Evolutionary conservation across 2,888 invertebrate species (phyloP).

Genomic region (Nipponacmea schrenckii): DNA sequence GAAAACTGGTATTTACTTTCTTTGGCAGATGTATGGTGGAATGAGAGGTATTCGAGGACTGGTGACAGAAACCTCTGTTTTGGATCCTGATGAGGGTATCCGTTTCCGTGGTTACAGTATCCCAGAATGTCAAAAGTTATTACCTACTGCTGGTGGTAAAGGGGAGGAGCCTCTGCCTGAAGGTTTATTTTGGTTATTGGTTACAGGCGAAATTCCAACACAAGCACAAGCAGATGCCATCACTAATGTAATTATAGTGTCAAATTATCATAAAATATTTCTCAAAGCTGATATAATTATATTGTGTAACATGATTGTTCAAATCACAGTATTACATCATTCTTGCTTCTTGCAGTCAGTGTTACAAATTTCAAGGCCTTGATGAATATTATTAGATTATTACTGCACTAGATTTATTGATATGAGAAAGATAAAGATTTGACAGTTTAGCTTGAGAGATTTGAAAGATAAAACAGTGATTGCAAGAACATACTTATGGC

Average conservation of each 20-base stretch:
- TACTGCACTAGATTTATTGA: no score
- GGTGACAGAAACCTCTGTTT: slow-evolving; percentile 93
- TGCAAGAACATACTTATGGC: no score
- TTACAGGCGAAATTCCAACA: slow-evolving; percentile 88
- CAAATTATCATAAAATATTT: neutral
- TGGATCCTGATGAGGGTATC: slow-evolving; percentile 95
- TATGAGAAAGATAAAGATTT: no score
- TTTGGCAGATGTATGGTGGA: slow-evolving; percentile 80
- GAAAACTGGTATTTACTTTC: neutral
- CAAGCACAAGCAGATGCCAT: slow-evolving; percentile 76
- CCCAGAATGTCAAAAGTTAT: slow-evolving; percentile 87
- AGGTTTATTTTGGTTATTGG: slow-evolving; percentile 91
- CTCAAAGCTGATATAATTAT: no score
- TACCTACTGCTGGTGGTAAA: slow-evolving; percentile 79
- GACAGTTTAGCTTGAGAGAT: no score
- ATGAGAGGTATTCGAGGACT: slow-evolving; percentile 96
- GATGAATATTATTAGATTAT: no score
- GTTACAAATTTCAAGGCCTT: no score
- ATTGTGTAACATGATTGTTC: no score
- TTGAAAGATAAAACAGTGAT: no score
- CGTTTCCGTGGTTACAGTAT: slow-evolving; percentile 93
- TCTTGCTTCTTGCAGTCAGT: no score
- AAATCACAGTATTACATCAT: no score
- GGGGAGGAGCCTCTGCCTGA: slow-evolving; percentile 90
- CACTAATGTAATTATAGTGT: slow-evolving; percentile 47